Evolutionary conservation across 1,140 invertebrate species (phyloP), one percentile per base, ranked within the genome.

Genomic region (Ladona fulva): DNA sequence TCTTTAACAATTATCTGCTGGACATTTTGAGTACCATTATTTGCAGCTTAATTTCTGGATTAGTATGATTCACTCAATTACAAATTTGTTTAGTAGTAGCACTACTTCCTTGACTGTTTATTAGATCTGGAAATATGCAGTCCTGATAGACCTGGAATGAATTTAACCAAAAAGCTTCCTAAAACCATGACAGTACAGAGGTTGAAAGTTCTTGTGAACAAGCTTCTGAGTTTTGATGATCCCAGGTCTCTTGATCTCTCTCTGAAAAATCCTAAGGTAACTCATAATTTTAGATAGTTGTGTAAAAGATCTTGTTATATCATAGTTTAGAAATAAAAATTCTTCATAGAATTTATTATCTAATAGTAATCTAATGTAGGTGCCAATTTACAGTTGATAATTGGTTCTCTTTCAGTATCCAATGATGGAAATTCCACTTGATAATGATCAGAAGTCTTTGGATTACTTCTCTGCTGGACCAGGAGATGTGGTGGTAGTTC

Each of bases 371-470:
- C 29, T 8, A n/a, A n/a, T n/a, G 29, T 37, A 37, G 8, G 29
- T n/a, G n/a, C n/a, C n/a, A 8, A 37, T 37, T 37, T 37, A n/a
- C n/a, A n/a, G n/a, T n/a, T 37, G 8, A 37, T 37, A 37, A 37
- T 37, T 37, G 29, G 3, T 8, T 37, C 44, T 16, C 14, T 66
- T 66, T 16, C 52, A 66, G 52, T 22, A 66, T 66, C 52, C 52
- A 19, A 22, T 5, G 12, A 66, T 66, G 52, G 52, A 66, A 22
- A 66, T 66, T 66, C 16, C 14, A 1, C n/a, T 66, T 16, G n/a
- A 66, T 66, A 66, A 66, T 66, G 52, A 66, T 66, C 52, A 66
- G 52, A 66, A 66, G n/a, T 66, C 52, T 66, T 22, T 66, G 52
- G 52, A 66, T 66, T 66, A 66, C n/a, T 66, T 66, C 52, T 66